Base-by-base conservation (phyloP, 2,113 vertebrate genomes). In the Psilopsiagon aymara region DNA sequence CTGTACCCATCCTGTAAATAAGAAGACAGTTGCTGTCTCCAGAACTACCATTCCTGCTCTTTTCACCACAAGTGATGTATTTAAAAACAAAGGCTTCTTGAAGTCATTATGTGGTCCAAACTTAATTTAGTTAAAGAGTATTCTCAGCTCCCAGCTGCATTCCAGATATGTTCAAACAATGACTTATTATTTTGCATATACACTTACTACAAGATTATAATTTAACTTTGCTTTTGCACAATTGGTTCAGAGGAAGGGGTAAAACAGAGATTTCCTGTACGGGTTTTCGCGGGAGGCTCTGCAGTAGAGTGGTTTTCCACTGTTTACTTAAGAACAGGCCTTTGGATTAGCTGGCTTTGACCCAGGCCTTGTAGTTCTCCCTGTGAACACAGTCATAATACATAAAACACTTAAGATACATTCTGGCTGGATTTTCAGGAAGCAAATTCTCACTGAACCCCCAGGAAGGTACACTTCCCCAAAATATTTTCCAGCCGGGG, bases 281-380 rank as follows among this genome's bases (percentile, higher is more conserved):
- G 1, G 20, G 29, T 74, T 88, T 88, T 78, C 86, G 46, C 9
- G 14, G 46, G 64, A 82, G 82, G n/a, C 69, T 95, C 62, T 86
- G 62, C 86, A 91, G 33, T 35, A 57, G n/a, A 64, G 85, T 84
- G 53, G 83, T 93, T 95, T 96, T 93, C 86, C 77, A 85, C 57
- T 95, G 88, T 92, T 90, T 93, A 47, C 80, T 92, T 95, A 95
- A 75, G 79, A 94, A n/a, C 12, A 15, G 73, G 63, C 87, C 55
- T 90, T 96, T 91, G 85, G 85, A 87, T 95, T 94, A 96, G 37
- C 84, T 96, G 95, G 77, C 88, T 92, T 85, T 85, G 52, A 82
- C 81, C 91, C 91, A 94, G 81, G 77, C 53, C 82, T 79, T 80
- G 52, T 79, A 80, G 64, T 51, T 82, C 49, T 89, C 71, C 24